Percentiles rank a stretch among this genome's conserved stretches.
Conservation (phyloP, 2,888 invertebrate species). For the Gnatocerus cornutus region DNA sequence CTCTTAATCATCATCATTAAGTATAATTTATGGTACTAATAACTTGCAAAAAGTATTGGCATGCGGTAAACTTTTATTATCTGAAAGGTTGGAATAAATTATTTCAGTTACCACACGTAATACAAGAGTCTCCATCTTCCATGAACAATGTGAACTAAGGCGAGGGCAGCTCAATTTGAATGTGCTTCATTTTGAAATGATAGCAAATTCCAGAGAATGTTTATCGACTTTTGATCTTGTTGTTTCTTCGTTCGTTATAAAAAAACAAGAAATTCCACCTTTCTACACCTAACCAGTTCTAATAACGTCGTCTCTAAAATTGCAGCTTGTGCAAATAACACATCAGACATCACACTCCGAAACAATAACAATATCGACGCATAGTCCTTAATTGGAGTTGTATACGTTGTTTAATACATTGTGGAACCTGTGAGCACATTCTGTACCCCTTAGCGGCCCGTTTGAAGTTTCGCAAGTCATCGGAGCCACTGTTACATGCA, state of each 20-base stretch:
- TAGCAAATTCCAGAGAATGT: too few species aligned
- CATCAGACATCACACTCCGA: constrained; percentile 24
- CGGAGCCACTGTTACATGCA: constrained; percentile 56
- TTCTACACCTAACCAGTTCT: constrained; percentile 1
- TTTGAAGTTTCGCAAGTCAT: constrained; percentile 49
- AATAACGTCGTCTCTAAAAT: constrained; percentile 7
- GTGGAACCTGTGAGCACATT: constrained; percentile 30
- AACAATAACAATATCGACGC: constrained; percentile 41
- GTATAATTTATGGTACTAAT: background rate
- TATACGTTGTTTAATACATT: constrained; percentile 42
- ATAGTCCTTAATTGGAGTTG: constrained; percentile 47
- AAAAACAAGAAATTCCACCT: background rate
- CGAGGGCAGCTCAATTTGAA: too few species aligned
- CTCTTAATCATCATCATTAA: background rate
- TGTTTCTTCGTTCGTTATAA: too few species aligned
- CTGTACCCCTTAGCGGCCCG: constrained; percentile 31
- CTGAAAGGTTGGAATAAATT: background rate
- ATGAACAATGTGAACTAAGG: background rate
- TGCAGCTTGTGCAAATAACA: constrained; percentile 37
- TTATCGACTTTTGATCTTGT: too few species aligned
- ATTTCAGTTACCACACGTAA: background rate
- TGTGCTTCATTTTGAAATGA: too few species aligned
- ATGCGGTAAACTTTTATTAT: background rate
- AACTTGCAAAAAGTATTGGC: constrained; percentile 1
- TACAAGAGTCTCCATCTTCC: background rate